Conservation (phyloP, 37 sponge, comb jelly and placozoan species). For the Cladorhizidae sp. region DNA sequence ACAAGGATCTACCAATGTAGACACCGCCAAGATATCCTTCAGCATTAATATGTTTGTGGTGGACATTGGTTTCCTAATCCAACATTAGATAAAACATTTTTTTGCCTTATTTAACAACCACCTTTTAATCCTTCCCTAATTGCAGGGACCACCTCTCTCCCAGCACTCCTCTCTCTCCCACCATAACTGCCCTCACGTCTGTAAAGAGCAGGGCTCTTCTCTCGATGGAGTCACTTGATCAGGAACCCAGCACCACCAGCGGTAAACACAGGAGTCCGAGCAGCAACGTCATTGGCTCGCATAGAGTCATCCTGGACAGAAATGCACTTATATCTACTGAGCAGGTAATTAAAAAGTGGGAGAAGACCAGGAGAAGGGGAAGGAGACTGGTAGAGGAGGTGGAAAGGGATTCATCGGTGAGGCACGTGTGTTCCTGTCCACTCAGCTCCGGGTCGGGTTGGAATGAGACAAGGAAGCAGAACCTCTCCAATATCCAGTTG, state of each 20-base stretch:
- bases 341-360: neutral
- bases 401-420: neutral
- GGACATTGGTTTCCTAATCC: no score
- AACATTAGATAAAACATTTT: no score
- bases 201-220: slow-evolving; percentile 7
- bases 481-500: neutral
- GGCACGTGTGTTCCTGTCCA: slow-evolving; percentile 4
- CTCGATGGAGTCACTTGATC: neutral
- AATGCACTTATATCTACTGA: neutral
- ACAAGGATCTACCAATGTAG: no score
- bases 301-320: neutral
- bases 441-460: neutral
- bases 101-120: no score
- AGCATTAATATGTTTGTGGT: no score
- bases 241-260: neutral
- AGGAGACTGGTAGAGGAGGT: neutral
- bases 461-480: neutral
- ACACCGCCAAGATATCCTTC: no score
- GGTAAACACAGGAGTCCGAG: neutral
- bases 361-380: neutral
- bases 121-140: neutral
- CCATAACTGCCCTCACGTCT: neutral
- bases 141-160: neutral
- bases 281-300: neutral
- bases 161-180: neutral